Evolutionary conservation across 2,888 invertebrate species (phyloP).

Genomic region (Synergus umbraculus): DNA sequence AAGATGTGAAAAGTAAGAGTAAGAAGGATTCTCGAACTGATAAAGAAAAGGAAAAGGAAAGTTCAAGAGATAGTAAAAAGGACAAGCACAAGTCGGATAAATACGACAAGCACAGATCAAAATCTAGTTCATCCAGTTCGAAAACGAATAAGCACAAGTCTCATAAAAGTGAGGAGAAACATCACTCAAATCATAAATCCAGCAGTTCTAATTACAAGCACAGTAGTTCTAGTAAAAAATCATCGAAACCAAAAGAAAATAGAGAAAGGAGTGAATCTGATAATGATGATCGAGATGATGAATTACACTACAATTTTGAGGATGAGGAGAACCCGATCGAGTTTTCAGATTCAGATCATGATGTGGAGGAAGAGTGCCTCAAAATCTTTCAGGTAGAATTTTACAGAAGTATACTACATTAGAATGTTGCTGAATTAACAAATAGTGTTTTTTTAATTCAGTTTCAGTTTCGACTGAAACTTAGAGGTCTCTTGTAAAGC

Average conservation of each 20-base stretch:
- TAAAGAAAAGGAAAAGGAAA: conserved; percentile 65
- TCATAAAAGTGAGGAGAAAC: conserved; percentile 64
- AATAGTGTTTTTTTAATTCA: background rate
- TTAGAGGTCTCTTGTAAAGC: too few relatives aligned
- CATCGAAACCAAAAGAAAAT: conserved; percentile 60
- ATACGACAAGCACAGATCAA: conserved; percentile 64
- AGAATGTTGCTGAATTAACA: background rate
- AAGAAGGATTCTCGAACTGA: conserved; percentile 74
- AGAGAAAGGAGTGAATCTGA: conserved; percentile 61
- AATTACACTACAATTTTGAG: conserved; percentile 53
- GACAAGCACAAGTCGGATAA: conserved; percentile 54
- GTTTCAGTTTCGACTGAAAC: too few relatives aligned
- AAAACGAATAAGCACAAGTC: conserved; percentile 60
- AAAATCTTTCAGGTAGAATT: conserved; percentile 88
- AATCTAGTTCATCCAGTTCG: conserved; percentile 63
- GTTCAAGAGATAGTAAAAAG: conserved; percentile 60
- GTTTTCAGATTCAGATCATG: conserved; percentile 82
- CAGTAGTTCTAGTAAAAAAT: conserved; percentile 56
- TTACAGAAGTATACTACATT: background rate
- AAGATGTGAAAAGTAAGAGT: conserved; percentile 58
- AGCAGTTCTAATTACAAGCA: conserved; percentile 65
- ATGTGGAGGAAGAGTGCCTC: conserved; percentile 89
- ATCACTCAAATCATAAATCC: conserved; percentile 66
- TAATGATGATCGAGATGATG: conserved; percentile 58
- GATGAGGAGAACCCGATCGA: conserved; percentile 73